Percentiles rank a stretch among this genome's conserved stretches.
Conservation (phyloP, 2,888 invertebrate species). For the Papilio elwesi region DNA sequence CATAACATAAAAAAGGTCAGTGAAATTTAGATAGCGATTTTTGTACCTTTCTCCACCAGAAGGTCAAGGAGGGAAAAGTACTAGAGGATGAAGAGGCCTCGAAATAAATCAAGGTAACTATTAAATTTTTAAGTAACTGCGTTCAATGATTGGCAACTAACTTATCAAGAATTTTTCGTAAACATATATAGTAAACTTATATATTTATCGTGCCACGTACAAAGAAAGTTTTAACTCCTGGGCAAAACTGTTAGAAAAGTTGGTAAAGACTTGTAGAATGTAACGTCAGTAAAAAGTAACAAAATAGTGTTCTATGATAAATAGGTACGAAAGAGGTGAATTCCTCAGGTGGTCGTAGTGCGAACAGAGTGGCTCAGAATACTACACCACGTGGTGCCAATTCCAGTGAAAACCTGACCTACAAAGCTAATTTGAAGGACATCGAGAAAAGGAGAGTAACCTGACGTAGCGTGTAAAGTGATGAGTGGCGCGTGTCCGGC, state of each 20-base stretch:
- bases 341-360: conserved; percentile 54
- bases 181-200: too few relatives aligned
- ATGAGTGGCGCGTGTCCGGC: conserved; percentile 80
- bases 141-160: too few relatives aligned
- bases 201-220: too few relatives aligned
- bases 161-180: too few relatives aligned
- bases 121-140: too few relatives aligned
- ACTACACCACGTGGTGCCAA: conserved; percentile 79
- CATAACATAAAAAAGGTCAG: too few relatives aligned
- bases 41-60: too few relatives aligned
- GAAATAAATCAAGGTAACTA: too few relatives aligned
- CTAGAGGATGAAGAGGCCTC: too few relatives aligned
- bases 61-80: not conserved
- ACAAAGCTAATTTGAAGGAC: conserved; percentile 85
- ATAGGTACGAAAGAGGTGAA: conserved; percentile 43
- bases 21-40: too few relatives aligned
- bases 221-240: too few relatives aligned
- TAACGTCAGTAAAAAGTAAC: not conserved
- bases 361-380: conserved; percentile 59
- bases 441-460: conserved; percentile 84
- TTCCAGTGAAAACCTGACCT: conserved; percentile 81
- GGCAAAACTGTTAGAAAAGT: not conserved
- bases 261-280: not conserved
- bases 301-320: not conserved
- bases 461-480: conserved; percentile 83